These are phyloP conservation scores for Tenthredo mesomela DNA, from an alignment of 2,888 invertebrate species.

Conservation along the genomic window DNA sequence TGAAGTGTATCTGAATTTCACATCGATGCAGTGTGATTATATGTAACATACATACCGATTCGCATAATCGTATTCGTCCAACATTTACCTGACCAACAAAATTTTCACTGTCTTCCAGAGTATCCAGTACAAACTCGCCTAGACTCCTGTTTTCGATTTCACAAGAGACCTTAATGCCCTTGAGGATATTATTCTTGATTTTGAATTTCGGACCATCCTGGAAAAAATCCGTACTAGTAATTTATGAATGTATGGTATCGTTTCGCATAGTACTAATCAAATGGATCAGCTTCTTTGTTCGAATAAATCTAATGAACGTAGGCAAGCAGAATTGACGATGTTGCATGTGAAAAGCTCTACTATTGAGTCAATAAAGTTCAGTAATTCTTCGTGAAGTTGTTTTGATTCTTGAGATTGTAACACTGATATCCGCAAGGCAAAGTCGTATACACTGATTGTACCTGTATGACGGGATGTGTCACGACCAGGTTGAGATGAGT, in stretches of 20 bases:
- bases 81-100: constrained; percentile 63
- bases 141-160: constrained; percentile 23
- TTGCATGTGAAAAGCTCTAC: no score
- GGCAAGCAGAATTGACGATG: no score
- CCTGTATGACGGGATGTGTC: no score
- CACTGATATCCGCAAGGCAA: no score
- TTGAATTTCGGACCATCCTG: constrained; percentile 51
- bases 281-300: constrained; percentile 59
- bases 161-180: constrained; percentile 51
- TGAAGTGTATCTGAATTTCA: neutral
- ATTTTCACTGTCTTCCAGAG: constrained; percentile 55
- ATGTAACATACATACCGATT: neutral
- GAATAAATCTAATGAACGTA: no score
- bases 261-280: neutral
- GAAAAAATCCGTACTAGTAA: neutral
- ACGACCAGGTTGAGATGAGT: no score
- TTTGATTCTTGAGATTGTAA: no score
- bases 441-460: no score
- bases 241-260: neutral
- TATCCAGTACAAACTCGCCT: constrained; percentile 61
- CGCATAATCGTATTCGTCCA: neutral
- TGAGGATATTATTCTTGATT: constrained; percentile 62
- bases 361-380: no score
- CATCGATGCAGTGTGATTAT: no score
- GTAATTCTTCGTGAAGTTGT: no score